Percentiles rank a stretch among this genome's conserved stretches.
Evolutionary conservation across 2,888 invertebrate genomes (phyloP).

Genomic region (Himalopsyche japonica): DNA sequence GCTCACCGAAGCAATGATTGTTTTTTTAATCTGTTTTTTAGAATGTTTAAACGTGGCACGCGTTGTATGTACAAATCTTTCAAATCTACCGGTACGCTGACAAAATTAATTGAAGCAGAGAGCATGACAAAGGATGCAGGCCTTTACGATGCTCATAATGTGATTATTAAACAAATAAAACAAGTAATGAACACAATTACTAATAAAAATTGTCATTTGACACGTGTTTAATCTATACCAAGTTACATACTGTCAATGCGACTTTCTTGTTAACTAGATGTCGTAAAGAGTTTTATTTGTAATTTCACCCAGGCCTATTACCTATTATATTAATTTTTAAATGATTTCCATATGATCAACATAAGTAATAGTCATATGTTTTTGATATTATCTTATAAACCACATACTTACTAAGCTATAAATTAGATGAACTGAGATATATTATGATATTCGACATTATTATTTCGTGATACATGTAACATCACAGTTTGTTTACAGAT

Average conservation of each 20-base stretch:
- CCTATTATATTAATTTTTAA: too few species aligned
- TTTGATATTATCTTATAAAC: too few species aligned
- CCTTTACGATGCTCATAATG: background rate
- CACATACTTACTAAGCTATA: too few species aligned
- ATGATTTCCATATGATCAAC: too few species aligned
- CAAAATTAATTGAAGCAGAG: background rate
- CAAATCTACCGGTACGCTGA: background rate
- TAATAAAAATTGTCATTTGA: background rate
- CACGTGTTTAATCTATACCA: background rate
- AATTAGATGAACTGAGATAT: too few species aligned
- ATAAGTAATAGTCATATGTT: too few species aligned
- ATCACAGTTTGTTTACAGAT: too few species aligned
- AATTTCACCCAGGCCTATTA: too few species aligned
- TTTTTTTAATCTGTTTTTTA: background rate
- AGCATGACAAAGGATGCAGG: background rate
- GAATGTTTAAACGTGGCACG: background rate
- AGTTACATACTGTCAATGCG: background rate
- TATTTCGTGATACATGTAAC: too few species aligned
- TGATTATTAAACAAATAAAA: background rate
- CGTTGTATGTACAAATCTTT: background rate
- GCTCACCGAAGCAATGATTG: background rate
- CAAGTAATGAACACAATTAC: background rate
- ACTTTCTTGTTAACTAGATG: background rate
- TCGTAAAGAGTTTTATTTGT: too few species aligned
- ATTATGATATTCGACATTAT: too few species aligned